These are phyloP conservation scores for Aradophagus sp. DNA, from an alignment of 1,140 invertebrate species.

Conservation along the genomic window DNA sequence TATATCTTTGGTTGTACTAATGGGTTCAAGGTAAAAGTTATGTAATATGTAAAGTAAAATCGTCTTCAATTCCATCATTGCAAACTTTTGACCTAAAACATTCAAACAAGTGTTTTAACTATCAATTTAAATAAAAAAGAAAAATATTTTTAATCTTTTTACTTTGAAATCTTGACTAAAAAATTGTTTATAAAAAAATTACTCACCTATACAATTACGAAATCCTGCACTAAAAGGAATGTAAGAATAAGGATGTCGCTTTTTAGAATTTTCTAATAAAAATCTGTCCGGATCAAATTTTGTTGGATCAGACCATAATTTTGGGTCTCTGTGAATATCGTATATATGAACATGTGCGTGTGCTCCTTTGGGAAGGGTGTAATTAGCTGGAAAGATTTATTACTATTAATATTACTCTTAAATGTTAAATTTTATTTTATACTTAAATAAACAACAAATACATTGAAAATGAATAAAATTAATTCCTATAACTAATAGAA, in stretches of 20 bases:
- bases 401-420: too few relatives aligned
- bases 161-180: too few relatives aligned
- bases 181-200: too few relatives aligned
- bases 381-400: slow-evolving; percentile 22
- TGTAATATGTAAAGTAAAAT: slow-evolving; percentile 80
- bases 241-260: background rate
- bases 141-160: too few relatives aligned
- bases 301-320: slow-evolving; percentile 9
- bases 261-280: background rate
- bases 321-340: slow-evolving; percentile 16
- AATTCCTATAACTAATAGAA: too few relatives aligned
- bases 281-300: slow-evolving; percentile 4
- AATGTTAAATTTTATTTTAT: too few relatives aligned
- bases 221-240: background rate
- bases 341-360: slow-evolving; percentile 6
- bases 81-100: slow-evolving; percentile 85
- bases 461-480: slow-evolving; percentile 1
- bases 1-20: slow-evolving; percentile 5
- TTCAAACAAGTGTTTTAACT: too few relatives aligned
- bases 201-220: background rate
- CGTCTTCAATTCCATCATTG: slow-evolving; percentile 84
- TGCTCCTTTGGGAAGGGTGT: slow-evolving; percentile 22
- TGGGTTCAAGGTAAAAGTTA: slow-evolving; percentile 75
- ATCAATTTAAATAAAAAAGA: too few relatives aligned
- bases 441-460: background rate